These are phyloP conservation scores for Blennius ocellaris DNA, from an alignment of 2,113 vertebrate genomes.

Conservation along the genomic window DNA sequence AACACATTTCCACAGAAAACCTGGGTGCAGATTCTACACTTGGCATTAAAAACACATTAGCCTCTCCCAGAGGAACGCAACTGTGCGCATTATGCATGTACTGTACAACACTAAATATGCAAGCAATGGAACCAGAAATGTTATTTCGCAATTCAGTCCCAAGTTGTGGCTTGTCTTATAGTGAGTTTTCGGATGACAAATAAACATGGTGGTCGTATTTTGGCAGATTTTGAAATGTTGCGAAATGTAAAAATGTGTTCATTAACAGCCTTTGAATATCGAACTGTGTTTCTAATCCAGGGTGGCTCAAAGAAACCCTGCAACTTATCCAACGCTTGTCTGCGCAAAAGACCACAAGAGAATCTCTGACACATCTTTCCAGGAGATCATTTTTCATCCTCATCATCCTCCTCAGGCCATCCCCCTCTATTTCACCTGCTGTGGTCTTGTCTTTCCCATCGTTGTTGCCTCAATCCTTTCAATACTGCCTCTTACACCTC, in stretches of 20 bases:
- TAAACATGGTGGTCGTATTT: background rate
- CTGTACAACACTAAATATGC: background rate
- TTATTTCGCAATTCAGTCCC: constrained; percentile 1
- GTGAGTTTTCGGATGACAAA: background rate
- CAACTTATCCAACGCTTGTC: background rate
- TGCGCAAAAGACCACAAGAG: constrained; percentile 3
- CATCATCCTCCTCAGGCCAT: constrained; percentile 24
- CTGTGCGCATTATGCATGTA: constrained; percentile 43
- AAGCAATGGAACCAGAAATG: constrained; percentile 1
- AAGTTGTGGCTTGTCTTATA: background rate
- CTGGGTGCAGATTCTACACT: background rate
- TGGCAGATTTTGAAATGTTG: background rate
- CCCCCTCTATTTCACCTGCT: constrained; percentile 28
- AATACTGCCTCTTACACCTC: constrained; percentile 4
- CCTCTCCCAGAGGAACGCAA: constrained; percentile 7
- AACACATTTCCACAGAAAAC: background rate
- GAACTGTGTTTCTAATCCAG: background rate
- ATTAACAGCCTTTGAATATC: background rate
- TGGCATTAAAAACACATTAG: constrained; percentile 19
- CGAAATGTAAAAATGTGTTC: too few relatives aligned
- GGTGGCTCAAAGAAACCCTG: background rate
- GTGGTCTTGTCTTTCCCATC: constrained; percentile 5
- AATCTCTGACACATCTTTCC: constrained; percentile 21
- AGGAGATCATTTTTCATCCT: constrained; percentile 25
- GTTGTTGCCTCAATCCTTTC: background rate